Evolutionary conservation across 2,113 vertebrate genomes (phyloP).

Genomic region (Tragelaphus scriptus): DNA sequence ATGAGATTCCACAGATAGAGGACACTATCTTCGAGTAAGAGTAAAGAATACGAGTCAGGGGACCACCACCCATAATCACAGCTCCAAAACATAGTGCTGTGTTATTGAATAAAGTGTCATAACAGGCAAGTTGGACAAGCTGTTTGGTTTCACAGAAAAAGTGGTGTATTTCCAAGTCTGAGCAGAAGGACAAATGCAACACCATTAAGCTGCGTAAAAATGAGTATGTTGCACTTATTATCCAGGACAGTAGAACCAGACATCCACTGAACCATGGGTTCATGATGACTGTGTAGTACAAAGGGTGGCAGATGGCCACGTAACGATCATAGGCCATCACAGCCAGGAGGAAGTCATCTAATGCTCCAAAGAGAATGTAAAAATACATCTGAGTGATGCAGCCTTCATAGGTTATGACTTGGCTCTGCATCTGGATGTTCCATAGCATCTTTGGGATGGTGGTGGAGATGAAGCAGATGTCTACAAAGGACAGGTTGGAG

Average conservation of each 20-base stretch:
- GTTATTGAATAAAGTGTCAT: not conserved
- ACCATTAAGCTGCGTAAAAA: not conserved
- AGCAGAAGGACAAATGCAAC: not conserved
- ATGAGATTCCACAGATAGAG: not conserved
- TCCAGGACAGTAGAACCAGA: not conserved
- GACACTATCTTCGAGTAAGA: not conserved
- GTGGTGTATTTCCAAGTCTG: not conserved
- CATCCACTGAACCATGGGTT: not conserved
- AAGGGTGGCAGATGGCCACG: not conserved
- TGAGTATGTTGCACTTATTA: not conserved
- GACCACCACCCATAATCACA: not conserved
- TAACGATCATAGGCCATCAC: not conserved
- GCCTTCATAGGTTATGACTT: not conserved
- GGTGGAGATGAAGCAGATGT: not conserved
- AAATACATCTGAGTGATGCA: not conserved
- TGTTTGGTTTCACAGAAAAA: not conserved
- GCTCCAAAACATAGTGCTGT: not conserved
- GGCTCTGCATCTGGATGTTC: not conserved
- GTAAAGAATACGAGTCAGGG: not conserved
- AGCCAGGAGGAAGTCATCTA: not conserved
- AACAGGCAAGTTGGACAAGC: not conserved
- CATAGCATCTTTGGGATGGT: not conserved
- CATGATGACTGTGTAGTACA: not conserved
- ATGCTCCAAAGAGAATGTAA: not conserved
- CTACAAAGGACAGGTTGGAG: no score